Conservation (phyloP, 1,140 invertebrate species). For the Trichonephila inaurata region DNA sequence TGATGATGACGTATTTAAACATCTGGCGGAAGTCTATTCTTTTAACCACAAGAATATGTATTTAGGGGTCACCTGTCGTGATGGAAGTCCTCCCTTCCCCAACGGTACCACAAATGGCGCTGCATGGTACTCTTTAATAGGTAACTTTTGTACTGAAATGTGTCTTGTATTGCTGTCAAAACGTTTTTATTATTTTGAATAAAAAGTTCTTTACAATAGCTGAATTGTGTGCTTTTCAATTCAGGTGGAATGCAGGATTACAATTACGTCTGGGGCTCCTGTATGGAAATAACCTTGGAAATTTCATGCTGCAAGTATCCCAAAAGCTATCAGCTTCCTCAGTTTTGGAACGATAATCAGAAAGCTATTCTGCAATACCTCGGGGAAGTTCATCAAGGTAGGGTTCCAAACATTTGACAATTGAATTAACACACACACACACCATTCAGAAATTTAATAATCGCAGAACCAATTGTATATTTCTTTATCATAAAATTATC, state of each 20-base stretch:
- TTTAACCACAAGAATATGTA: slow-evolving; percentile 81
- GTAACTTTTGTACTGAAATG: slow-evolving; percentile 79
- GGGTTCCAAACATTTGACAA: background rate
- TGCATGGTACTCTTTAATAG: slow-evolving; percentile 94
- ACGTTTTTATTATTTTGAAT: no score
- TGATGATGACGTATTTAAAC: slow-evolving; percentile 79
- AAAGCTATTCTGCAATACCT: slow-evolving; percentile 92
- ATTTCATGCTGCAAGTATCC: slow-evolving; percentile 99
- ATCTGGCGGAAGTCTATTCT: slow-evolving; percentile 79
- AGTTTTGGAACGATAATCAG: slow-evolving; percentile 98
- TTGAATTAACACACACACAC: no score
- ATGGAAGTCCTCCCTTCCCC: slow-evolving; percentile 86
- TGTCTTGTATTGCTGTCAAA: no score
- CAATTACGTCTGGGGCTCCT: slow-evolving; percentile 98
- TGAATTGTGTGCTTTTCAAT: background rate
- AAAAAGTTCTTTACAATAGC: no score
- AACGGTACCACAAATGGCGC: slow-evolving; percentile 96
- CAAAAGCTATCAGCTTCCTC: slow-evolving; percentile 88
- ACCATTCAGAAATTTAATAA: no score
- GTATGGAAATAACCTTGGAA: slow-evolving; percentile 99
- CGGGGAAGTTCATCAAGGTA: slow-evolving; percentile 88
- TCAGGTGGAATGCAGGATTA: slow-evolving; percentile 94
- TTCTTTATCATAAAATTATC: no score
- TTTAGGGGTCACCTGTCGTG: slow-evolving; percentile 77
- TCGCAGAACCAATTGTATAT: no score